Percentiles rank a stretch among this genome's conserved stretches.
Conservation (phyloP, 2,113 vertebrate species). For the Tretioscincus oriximinensis region DNA sequence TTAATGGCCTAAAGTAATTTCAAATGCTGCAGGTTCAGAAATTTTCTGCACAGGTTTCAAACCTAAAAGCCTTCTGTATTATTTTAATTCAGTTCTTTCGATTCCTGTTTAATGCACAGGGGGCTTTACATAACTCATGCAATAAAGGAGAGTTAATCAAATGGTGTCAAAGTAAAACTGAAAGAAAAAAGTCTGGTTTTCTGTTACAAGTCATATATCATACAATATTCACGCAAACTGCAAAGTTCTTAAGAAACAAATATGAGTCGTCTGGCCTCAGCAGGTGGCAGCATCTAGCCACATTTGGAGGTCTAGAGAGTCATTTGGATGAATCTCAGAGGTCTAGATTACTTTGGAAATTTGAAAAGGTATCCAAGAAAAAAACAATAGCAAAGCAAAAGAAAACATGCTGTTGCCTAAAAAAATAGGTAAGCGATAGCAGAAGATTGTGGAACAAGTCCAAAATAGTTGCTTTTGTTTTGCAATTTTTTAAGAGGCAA, state of each 20-base stretch:
- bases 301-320: too few species aligned
- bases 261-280: too few species aligned
- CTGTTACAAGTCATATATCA: not conserved
- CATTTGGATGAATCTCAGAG: too few species aligned
- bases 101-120: fast-evolving
- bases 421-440: too few species aligned
- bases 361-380: too few species aligned
- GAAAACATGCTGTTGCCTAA: too few species aligned
- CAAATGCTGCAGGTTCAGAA: not conserved
- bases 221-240: not conserved
- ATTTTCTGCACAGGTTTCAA: not conserved
- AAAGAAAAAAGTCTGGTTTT: not conserved
- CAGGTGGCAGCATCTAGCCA: too few species aligned
- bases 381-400: too few species aligned
- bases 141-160: not conserved
- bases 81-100: not conserved
- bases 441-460: too few species aligned
- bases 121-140: not conserved
- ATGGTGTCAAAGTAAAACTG: not conserved
- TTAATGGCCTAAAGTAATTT: constrained; percentile 3
- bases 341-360: too few species aligned
- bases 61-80: not conserved
- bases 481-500: too few species aligned
- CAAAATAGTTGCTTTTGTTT: too few species aligned
- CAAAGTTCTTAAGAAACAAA: not conserved